Evolutionary conservation across 2,113 vertebrate genomes (phyloP), one percentile per base, ranked within the genome.

Genomic region (Callionymus lyra): DNA sequence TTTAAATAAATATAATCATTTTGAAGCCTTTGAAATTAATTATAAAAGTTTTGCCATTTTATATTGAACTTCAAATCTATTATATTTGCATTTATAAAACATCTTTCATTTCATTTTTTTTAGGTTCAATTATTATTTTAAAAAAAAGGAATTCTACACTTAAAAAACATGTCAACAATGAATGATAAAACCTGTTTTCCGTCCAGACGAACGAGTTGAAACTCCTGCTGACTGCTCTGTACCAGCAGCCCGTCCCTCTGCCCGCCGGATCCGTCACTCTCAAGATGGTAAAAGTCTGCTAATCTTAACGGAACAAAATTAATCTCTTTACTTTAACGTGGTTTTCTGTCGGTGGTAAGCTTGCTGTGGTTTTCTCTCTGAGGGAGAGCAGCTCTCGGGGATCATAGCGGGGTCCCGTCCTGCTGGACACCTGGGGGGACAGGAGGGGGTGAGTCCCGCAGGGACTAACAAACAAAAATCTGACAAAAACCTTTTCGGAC

Each of bases 131-230:
- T n/a, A n/a, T n/a, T n/a, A n/a, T n/a, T n/a, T n/a, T n/a, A n/a
- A n/a, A n/a, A n/a, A n/a, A n/a, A n/a, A n/a, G n/a, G n/a, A n/a
- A n/a, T n/a, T n/a, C n/a, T n/a, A n/a, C n/a, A n/a, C 15, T 16
- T 12, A 34, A 34, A 10, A 42, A 43, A 15, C 12, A 11, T 13
- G 5, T 33, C 12, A 10, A 3, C 12, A 11, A 9, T 19, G 12
- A 33, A 12, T 12, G 12, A 6, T 4, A 5, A 8, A 27, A 8
- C 13, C 13, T 35, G 5, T 54, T 15, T 47, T 41, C 36, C 50
- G 13, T 12, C 67, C 66, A 94, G 91, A 78, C 80, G 36, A 77
- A 44, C 0, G 89, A 92, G 63, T 81, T 83, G 15, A 80, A 76
- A 10, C 68, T 71, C 3, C 66, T 91, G 33, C 82, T 94, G 21